These are phyloP conservation scores for Myathropa florea DNA, from an alignment of 2,888 invertebrate species.

Conservation along the genomic window DNA sequence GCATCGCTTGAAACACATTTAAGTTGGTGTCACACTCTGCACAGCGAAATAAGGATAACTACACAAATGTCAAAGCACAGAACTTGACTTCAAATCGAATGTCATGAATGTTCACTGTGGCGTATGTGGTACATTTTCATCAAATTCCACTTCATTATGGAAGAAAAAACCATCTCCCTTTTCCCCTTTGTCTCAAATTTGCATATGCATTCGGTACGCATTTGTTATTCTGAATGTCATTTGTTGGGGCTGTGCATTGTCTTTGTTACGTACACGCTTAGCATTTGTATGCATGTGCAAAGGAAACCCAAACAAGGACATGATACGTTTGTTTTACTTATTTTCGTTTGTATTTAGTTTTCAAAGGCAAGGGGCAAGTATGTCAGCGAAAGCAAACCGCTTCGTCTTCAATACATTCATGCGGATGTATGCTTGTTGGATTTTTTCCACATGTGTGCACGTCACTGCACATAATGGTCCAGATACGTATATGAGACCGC, in stretches of 20 bases:
- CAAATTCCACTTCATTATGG: conserved; percentile 48
- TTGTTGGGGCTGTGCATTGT: conserved; percentile 2
- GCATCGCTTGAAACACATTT: not conserved
- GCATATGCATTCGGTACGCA: conserved; percentile 40
- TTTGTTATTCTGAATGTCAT: conserved; percentile 31
- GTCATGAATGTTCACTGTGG: conserved; percentile 36
- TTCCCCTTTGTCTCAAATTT: conserved; percentile 18
- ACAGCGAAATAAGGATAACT: not conserved
- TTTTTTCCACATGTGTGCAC: not conserved
- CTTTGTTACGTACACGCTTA: not conserved
- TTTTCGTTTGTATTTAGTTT: conserved; percentile 29
- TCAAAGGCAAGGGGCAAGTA: conserved; percentile 15
- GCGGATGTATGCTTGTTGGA: not conserved
- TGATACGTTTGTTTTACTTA: conserved; percentile 18
- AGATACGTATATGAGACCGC: not conserved
- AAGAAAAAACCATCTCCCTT: not conserved
- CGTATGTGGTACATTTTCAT: conserved; percentile 50
- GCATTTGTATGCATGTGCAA: not conserved
- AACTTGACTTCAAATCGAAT: not conserved
- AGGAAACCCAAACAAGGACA: conserved; percentile 47
- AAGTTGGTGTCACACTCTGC: conserved; percentile 2
- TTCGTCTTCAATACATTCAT: not conserved
- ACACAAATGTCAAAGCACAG: conserved; percentile 2
- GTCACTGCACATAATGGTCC: not conserved
- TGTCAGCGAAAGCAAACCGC: conserved; percentile 1